Conservation (phyloP, 2,797 vertebrate genomes). For the Discoglossus pictus region DNA sequence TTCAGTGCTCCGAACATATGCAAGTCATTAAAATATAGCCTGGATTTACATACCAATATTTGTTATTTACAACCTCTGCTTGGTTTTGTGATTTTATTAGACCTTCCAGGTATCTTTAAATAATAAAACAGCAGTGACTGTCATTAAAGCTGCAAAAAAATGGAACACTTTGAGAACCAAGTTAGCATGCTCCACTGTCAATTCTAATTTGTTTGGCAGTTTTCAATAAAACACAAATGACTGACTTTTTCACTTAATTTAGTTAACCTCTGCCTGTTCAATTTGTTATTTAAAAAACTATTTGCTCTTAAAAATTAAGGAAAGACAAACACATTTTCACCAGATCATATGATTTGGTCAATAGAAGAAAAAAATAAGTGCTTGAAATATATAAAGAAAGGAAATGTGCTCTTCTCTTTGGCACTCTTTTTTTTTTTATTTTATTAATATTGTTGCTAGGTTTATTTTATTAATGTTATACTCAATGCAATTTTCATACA, state of each 20-base stretch:
- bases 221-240: constrained; percentile 8
- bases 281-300: background rate
- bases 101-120: constrained; percentile 3
- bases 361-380: no score
- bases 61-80: constrained; percentile 14
- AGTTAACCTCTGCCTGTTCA: background rate
- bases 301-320: no score
- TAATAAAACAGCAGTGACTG: constrained; percentile 15
- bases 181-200: constrained; percentile 4
- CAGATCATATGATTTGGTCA: no score
- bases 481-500: no score
- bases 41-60: constrained; percentile 13
- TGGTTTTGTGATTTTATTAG: constrained; percentile 6
- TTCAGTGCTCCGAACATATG: background rate
- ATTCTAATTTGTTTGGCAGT: constrained; percentile 5
- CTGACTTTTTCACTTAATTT: background rate
- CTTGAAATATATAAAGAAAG: no score
- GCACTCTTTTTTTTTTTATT: no score
- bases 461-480: no score
- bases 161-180: background rate
- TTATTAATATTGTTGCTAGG: no score
- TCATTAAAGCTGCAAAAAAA: background rate
- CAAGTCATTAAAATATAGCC: constrained; percentile 9
- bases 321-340: no score
- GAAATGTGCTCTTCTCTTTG: no score